phyloP scores from a whole-genome alignment of 2,113 vertebrate species.

The Gallinago jamesoni region DNA sequence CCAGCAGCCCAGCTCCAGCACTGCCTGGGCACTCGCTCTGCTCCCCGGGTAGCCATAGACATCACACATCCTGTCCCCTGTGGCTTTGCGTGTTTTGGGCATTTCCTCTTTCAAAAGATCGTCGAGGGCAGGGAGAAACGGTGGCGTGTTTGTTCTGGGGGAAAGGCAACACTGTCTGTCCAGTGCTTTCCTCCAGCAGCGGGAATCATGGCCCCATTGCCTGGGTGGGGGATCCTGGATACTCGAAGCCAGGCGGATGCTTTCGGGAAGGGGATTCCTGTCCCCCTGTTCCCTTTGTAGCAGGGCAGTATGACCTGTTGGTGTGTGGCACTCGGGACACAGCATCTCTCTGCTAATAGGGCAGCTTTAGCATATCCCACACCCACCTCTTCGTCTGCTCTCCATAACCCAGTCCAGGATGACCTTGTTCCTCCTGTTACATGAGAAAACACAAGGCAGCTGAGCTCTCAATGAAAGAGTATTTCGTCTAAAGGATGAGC shows the following conservation, averaged over 20 bases:
- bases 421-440: not conserved
- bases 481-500: not conserved
- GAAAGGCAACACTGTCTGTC: not conserved
- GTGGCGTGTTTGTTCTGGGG: not conserved
- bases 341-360: not conserved
- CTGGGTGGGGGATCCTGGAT: not conserved
- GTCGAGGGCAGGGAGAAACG: not conserved
- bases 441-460: not conserved
- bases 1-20: not conserved
- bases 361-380: not conserved
- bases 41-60: rapidly evolving
- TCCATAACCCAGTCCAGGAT: not conserved
- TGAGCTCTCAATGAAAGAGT: not conserved
- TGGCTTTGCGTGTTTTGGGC: not conserved
- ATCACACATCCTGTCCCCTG: not conserved
- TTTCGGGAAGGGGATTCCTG: not conserved
- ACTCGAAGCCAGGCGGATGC: not conserved
- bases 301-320: rapidly evolving
- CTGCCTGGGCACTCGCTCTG: rapidly evolving
- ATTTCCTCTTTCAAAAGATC: not conserved
- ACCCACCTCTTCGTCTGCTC: not conserved
- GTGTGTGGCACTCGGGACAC: not conserved
- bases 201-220: rapidly evolving
- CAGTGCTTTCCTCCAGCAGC: not conserved
- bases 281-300: not conserved